Evolutionary conservation across 2,113 vertebrate genomes (phyloP), one percentile per base, ranked within the genome.

Genomic region (Callipepla californica): DNA sequence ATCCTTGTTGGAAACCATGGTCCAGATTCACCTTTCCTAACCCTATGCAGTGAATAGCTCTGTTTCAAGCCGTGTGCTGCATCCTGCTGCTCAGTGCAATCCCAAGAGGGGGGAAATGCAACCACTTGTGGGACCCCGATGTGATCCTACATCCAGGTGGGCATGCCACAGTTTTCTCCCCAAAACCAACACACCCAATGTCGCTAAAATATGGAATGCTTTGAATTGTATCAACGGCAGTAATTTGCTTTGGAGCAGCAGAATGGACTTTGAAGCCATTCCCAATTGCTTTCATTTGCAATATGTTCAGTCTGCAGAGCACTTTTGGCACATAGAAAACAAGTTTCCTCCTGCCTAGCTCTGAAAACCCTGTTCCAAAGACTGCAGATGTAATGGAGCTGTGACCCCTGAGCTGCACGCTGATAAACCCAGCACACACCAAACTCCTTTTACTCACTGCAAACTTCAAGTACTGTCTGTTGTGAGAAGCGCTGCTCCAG

Each of bases 71-170:
- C 66, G 28, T 1, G 53, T 1, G 8, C 3, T 25, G 4, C 44
- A 26, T 7, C 61, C 70, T 25, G 40, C 53, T 51, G 36, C 51
- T 45, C 32, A 25, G 5, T 1, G 1, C 21, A 2, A 12, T 17
- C 48, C 23, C 0, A 7, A 67, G n/a, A 67, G 23, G 50, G 23
- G 50, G 13, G n/a, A 45, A 67, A 17, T 0, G 2, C 32, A 74
- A 4, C 23, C 9, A 0, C 7, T 6, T 28, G 3, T 0, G 0
- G 0, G 7, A 63, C 23, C 47, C 20, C 2, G 34, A 0, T 5
- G 2, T 1, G 13, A 19, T 70, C 4, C 74, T n/a, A 26, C 14
- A 45, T 22, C n/a, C 26, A 7, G 32, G 53, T 57, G 83, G 76
- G 6, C 0, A 1, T 0, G 11, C 21, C 38, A 8, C 18, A 18